Base-by-base conservation (phyloP, 1,140 invertebrate species). In the Coelopa frigida region DNA sequence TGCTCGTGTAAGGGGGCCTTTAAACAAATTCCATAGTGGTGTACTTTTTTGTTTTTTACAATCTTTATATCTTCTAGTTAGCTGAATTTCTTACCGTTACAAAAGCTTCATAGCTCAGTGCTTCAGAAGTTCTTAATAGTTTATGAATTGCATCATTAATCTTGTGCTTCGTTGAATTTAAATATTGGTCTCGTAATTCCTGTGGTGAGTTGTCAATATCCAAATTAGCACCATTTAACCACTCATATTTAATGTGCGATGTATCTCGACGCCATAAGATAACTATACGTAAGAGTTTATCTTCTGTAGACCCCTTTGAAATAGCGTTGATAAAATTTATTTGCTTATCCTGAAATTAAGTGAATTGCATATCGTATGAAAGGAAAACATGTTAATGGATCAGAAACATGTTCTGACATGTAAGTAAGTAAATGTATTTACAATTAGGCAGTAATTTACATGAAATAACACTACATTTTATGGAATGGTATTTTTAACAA, bases 251-350 rank as follows among this genome's bases (percentile, higher is more conserved):
- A n/a, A 95, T 72, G 44, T 85, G 81, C 17, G 81, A 81, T 14
- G 80, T 77, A 65, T 94, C 89, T 33, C 84, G 76, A 15, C 92
- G 77, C 90, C 92, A 96, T 49, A 97, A 82, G 23, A 96, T 84
- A 1, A 92, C 89, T 35, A 90, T 79, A 31, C 84, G 78, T 35
- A 85, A 68, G 22, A 82, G 65, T 29, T 84, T 77, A 49, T 85
- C 81, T 12, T 51, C 58, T 3, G 70, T 70, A 4, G 68, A 62
- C 29, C 75, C 74, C 49, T 72, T 72, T 7, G 67, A 60, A 24
- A 67, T 55, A 5, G 68, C 57, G 46, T 60, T 61, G 0, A 70
- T 52, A 37, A 70, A 68, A 14, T 68, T 55, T 2, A 54, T 31
- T 45, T 70, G 68, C 39, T 57, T 68, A 41, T 65, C 70, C 57